Evolutionary conservation across 2,113 vertebrate genomes (phyloP), one percentile per base, ranked within the genome.

Genomic region (Melanostigma gelatinosum): DNA sequence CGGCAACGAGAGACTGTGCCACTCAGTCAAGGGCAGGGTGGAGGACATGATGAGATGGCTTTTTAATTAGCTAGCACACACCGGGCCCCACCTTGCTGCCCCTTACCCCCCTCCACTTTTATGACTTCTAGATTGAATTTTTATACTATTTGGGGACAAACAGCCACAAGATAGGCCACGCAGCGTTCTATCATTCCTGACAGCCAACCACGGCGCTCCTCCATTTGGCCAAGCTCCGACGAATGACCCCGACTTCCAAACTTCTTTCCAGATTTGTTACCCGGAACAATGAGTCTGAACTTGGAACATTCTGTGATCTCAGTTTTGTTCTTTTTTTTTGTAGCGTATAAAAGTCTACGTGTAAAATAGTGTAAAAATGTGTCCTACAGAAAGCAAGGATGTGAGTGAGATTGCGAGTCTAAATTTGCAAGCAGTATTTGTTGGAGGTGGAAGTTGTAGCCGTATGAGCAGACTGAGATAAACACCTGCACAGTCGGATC

Each of bases 31-130:
- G 96, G 96, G 95, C 92, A 96, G 94, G 66, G 95, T 89, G 86
- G 97, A 99, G 92, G 97, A 99, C 89, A 94, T 96, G 97, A 97
- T 97, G 96, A 94, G 93, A 93, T 93, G 91, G 88, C 87, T 94
- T 93, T 94, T 94, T 95, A 93, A 94, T 94, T 94, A 94, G 93
- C 91, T 79, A 40, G 82, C 82, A 32, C 91, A 91, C 90, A 93
- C 89, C 79, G 66, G 87, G 77, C 85, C 82, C n/a, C 87, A 88
- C 92, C 87, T 82, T 81, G 76, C 84, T 84, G 67, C 80, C 87
- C 67, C 82, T 87, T 77, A 86, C 80, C 90, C 84, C 82, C 88
- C 83, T 84, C 82, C 85, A 82, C 80, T 91, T 94, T 91, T 93
- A 93, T 86, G 84, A 91, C 86, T 90, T 89, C 88, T 92, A 90